phyloP scores from a whole-genome alignment of 2,888 invertebrate species.

The Oxyteleia sp. region DNA sequence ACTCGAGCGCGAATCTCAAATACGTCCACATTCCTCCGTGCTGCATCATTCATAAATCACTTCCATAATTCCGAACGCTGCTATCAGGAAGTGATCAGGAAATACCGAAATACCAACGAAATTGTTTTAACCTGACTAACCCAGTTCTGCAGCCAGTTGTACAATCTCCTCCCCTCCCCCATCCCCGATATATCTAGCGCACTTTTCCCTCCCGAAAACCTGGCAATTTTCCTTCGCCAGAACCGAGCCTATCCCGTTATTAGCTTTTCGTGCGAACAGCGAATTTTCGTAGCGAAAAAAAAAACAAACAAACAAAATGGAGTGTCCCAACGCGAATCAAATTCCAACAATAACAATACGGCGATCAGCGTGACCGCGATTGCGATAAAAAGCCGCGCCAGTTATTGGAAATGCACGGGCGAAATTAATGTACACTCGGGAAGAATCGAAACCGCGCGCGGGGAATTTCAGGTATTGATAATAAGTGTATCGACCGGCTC shows the following conservation, averaged over 20 bases:
- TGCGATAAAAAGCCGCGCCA: slow-evolving; percentile 9
- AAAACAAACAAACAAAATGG: too few relatives aligned
- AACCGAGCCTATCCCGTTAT: too few relatives aligned
- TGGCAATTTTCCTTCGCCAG: not conserved
- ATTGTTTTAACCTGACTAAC: slow-evolving; percentile 50
- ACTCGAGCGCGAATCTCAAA: slow-evolving; percentile 14
- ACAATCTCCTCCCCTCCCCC: too few relatives aligned
- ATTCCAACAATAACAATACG: slow-evolving; percentile 14
- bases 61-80: slow-evolving; percentile 34
- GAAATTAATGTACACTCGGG: slow-evolving; percentile 20
- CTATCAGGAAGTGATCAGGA: slow-evolving; percentile 47
- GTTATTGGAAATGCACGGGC: slow-evolving; percentile 18
- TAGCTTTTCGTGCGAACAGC: too few relatives aligned
- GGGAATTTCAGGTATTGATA: slow-evolving; percentile 23
- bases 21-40: slow-evolving; percentile 33
- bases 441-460: slow-evolving; percentile 7
- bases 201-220: too few relatives aligned
- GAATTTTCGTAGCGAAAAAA: too few relatives aligned
- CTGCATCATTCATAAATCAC: slow-evolving; percentile 53
- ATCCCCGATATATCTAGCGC: too few relatives aligned
- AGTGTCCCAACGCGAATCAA: not conserved
- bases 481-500: not conserved
- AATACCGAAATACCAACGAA: slow-evolving; percentile 40
- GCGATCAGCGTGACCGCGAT: slow-evolving; percentile 13
- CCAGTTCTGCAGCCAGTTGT: slow-evolving; percentile 17